A percentile compares a stretch with the other conserved stretches of the same genome.
Evolutionary conservation across 1,140 invertebrate genomes (phyloP).

Genomic region (Bathynomus jamesi): DNA sequence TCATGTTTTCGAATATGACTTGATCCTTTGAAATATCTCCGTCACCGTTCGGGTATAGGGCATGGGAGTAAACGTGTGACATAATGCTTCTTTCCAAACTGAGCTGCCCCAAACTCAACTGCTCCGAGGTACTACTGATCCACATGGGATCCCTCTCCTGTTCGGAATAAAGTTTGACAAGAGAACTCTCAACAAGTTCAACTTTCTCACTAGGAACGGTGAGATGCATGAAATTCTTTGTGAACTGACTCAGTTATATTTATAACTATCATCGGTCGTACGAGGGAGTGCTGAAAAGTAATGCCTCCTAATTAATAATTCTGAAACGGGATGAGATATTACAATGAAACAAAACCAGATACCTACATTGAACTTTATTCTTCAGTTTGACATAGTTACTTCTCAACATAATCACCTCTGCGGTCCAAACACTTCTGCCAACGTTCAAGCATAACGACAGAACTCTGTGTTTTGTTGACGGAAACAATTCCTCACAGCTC

Average conservation of each 20-base stretch:
- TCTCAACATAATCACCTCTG: no score
- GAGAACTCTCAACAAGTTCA: constrained; percentile 58
- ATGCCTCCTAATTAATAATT: no score
- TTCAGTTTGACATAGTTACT: no score
- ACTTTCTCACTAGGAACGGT: constrained; percentile 73
- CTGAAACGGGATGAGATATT: no score
- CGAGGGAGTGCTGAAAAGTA: no score
- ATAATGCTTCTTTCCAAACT: constrained; percentile 57
- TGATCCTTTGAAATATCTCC: constrained; percentile 86
- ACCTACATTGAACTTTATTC: no score
- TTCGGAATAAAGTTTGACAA: constrained; percentile 51
- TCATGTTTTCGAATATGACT: constrained; percentile 79
- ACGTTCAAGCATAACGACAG: no score
- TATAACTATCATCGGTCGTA: no score
- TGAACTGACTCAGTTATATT: constrained; percentile 51
- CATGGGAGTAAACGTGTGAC: constrained; percentile 80
- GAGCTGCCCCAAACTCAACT: constrained; percentile 41
- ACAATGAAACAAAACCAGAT: no score
- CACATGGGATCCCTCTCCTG: constrained; percentile 62
- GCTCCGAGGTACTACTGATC: constrained; percentile 44
- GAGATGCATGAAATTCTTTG: constrained; percentile 59
- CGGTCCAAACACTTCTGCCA: no score
- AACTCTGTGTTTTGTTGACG: no score
- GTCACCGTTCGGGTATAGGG: constrained; percentile 94
- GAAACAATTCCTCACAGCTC: no score